Percentiles rank a stretch among this genome's conserved stretches.
Evolutionary conservation across 2,797 vertebrate species (phyloP).

Genomic region (Melanitta fusca): DNA sequence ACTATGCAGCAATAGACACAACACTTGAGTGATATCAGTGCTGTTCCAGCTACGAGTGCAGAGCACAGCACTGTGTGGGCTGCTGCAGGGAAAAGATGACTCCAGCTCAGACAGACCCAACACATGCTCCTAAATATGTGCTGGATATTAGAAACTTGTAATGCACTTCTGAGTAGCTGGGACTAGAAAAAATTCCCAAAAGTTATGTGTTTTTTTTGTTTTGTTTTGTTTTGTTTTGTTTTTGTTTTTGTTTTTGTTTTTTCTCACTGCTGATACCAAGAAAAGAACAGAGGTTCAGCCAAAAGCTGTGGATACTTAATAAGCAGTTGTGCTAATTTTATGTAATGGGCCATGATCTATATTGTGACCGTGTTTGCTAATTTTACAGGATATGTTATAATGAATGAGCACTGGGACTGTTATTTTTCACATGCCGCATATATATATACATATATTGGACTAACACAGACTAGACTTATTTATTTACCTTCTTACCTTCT

Average conservation of each 20-base stretch:
- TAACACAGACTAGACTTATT: not conserved
- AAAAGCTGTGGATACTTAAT: not conserved
- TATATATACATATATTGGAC: not conserved
- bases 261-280: not conserved
- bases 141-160: not conserved
- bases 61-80: too few species aligned
- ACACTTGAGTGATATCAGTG: too few species aligned
- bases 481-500: not conserved
- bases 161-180: not conserved
- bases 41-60: too few species aligned
- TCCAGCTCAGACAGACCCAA: too few species aligned
- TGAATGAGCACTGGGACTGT: not conserved
- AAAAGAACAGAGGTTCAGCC: not conserved
- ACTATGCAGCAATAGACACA: too few species aligned
- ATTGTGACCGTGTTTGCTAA: not conserved
- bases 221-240: not conserved
- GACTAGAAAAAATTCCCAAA: not conserved
- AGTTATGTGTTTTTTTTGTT: rapidly evolving
- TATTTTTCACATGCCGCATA: rapidly evolving
- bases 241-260: not conserved
- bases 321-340: not conserved
- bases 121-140: not conserved
- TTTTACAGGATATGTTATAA: not conserved
- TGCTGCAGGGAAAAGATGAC: too few species aligned
- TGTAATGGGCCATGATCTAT: not conserved